Evolutionary conservation across 1,140 invertebrate species (phyloP).

Genomic region (Paramacrobiotus metropolitanus): DNA sequence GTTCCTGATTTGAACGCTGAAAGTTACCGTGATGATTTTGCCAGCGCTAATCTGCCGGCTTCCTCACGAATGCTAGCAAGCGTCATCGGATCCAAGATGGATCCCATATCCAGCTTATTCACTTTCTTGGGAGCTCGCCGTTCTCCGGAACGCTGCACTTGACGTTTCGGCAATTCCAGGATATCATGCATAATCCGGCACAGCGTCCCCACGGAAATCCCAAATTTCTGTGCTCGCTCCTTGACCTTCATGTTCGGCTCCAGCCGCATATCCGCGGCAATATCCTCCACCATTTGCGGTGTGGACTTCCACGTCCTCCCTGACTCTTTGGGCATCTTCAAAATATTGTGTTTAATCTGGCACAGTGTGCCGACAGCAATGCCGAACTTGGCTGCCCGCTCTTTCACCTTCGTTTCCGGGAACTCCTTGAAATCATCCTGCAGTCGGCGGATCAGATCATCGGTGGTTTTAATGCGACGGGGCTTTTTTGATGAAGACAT

Average conservation of each 20-base stretch:
- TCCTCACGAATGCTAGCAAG: too few relatives aligned
- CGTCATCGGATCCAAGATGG: too few relatives aligned
- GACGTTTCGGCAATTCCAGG: not conserved
- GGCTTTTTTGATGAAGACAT: not conserved
- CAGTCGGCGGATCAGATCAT: not conserved
- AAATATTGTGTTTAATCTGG: not conserved
- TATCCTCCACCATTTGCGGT: not conserved
- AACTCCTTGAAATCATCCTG: not conserved
- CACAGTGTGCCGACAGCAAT: conserved; percentile 1
- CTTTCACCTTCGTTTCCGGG: not conserved
- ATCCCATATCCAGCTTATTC: too few relatives aligned
- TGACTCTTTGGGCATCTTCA: conserved; percentile 3
- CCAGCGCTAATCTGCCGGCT: too few relatives aligned
- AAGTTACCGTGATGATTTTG: too few relatives aligned
- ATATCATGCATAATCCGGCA: conserved; percentile 3
- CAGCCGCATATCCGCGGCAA: not conserved
- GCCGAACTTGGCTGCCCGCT: not conserved
- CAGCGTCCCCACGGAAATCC: not conserved
- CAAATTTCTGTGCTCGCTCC: not conserved
- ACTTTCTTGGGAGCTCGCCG: too few relatives aligned
- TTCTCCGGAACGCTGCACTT: not conserved
- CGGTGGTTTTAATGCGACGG: not conserved
- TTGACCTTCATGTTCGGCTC: not conserved
- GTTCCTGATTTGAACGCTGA: too few relatives aligned
- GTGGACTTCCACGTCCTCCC: not conserved